Evolutionary conservation across 2,888 invertebrate species (phyloP).

Genomic region (Chironomus riparius): DNA sequence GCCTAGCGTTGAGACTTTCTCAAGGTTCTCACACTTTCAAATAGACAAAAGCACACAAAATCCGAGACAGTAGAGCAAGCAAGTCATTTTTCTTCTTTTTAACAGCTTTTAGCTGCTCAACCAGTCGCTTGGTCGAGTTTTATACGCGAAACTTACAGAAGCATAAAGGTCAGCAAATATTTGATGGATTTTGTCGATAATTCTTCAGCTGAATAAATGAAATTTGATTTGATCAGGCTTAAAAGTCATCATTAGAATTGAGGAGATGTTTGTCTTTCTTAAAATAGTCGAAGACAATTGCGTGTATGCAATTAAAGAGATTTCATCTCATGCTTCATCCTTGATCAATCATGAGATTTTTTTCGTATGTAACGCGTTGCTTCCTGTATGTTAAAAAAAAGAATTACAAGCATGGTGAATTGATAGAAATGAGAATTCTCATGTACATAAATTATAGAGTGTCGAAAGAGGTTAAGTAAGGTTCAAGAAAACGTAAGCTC

Average conservation of each 20-base stretch:
- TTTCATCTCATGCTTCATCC: too few species aligned
- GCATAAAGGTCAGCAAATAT: slow-evolving; percentile 19
- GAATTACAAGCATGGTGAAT: too few species aligned
- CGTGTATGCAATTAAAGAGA: too few species aligned
- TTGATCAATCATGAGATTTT: too few species aligned
- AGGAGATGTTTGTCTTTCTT: background rate
- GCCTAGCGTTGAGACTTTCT: background rate
- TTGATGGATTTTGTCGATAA: background rate
- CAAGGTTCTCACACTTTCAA: background rate
- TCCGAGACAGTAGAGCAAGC: too few species aligned
- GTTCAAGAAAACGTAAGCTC: background rate
- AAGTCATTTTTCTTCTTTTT: too few species aligned
- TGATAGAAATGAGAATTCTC: too few species aligned
- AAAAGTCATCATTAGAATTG: background rate
- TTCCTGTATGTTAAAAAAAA: too few species aligned
- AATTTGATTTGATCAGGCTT: background rate
- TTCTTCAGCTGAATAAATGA: background rate
- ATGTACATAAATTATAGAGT: background rate
- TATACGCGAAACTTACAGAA: slow-evolving; percentile 3
- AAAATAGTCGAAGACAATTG: background rate
- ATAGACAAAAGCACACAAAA: background rate
- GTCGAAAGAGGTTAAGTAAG: background rate
- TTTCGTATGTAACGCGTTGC: too few species aligned
- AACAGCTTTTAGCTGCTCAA: too few species aligned
- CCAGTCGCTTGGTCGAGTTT: background rate